Evolutionary conservation across 2,888 invertebrate genomes (phyloP), one percentile per base, ranked within the genome.

Genomic region (Allolobophora icterica): DNA sequence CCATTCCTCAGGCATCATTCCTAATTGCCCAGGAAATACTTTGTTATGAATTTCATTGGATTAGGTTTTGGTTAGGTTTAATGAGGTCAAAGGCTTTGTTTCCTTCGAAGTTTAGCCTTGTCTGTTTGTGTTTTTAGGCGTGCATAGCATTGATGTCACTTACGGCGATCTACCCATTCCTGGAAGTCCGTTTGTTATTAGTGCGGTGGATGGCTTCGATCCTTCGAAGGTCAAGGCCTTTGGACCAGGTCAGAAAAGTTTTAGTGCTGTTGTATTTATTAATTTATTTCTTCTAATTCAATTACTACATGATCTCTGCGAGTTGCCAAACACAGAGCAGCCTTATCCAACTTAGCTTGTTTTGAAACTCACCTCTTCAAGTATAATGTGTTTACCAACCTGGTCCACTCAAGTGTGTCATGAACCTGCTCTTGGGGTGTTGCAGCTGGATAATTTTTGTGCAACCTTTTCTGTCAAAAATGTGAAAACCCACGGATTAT

Each of bases 141-240:
- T 42, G 33, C 90, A 90, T 84, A 42, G n/a, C 15, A 33, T 90
- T 30, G 84, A 42, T 21, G 83, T 90, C n/a, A 35, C 24, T 83
- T 90, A 42, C n/a, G 89, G 84, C 13, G 58, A 38, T 45, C 21
- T 91, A n/a, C 91, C 91, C 11, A 33, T 91, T 58, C 35, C 38
- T 13, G 42, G 45, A 30, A 52, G 24, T 45, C 89, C 91, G 34
- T 34, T 84, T 38, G 90, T 83, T 42, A 38, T 91, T 83, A 38
- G 38, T 13, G 91, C 90, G 0, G 45, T 90, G 90, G 11, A 24
- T 19, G 91, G 91, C 15, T 90, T 90, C 21, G 90, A 91, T 35
- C 90, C 91, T 35, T 89, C 90, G 71, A 33, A n/a, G 34, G 90
- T 91, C 90, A 91, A 91, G 84, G 91, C 90, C 38, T 45, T 52